Conservation (phyloP, 2,113 vertebrate genomes). For the Perognathus longimembris region DNA sequence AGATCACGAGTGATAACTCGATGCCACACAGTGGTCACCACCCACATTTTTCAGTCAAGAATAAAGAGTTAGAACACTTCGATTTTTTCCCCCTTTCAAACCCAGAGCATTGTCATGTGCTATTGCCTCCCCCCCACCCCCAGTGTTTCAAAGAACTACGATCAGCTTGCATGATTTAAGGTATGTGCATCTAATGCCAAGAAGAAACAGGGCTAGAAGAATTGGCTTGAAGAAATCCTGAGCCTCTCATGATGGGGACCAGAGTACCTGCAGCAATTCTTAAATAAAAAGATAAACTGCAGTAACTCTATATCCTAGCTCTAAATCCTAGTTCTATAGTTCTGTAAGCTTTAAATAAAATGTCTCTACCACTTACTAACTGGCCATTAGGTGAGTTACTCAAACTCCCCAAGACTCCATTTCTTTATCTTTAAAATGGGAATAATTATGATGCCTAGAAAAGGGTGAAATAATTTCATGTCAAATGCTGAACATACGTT, state of each 20-base stretch:
- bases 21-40: not conserved
- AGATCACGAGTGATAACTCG: not conserved
- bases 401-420: not conserved
- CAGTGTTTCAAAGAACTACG: not conserved
- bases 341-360: not conserved
- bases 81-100: not conserved
- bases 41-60: not conserved
- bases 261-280: not conserved
- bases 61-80: not conserved
- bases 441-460: not conserved
- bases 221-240: not conserved
- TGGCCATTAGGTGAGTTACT: not conserved
- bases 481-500: not conserved
- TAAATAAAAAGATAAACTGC: not conserved
- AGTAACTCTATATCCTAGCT: not conserved
- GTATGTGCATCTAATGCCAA: fast-evolving
- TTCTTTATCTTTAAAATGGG: slow-evolving; percentile 4
- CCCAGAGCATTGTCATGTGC: not conserved
- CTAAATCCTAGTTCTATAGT: no score
- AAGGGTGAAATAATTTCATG: not conserved
- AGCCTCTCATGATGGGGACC: not conserved
- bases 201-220: not conserved
- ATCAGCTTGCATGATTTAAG: not conserved
- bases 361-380: not conserved
- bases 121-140: not conserved